Percentiles rank a stretch among this genome's conserved stretches.
These are phyloP conservation scores for Lepus townsendii DNA, from an alignment of 2,797 vertebrate species.

Conservation along the genomic window DNA sequence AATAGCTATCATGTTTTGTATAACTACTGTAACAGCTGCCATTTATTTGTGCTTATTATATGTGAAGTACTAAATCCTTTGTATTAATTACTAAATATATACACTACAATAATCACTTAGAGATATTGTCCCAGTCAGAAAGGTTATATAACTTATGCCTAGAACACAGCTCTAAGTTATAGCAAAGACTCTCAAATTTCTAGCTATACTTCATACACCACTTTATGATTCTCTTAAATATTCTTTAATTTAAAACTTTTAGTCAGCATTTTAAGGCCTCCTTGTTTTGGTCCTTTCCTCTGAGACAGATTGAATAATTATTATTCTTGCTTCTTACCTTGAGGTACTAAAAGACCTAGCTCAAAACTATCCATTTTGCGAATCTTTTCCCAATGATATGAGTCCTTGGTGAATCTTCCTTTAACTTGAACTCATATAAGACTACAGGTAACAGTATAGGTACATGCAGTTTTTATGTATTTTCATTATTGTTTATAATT, in stretches of 20 bases:
- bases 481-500: too few species aligned
- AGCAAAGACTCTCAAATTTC: slow-evolving; percentile 13
- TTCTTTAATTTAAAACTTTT: slow-evolving; percentile 25
- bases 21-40: not conserved
- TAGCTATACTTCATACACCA: not conserved
- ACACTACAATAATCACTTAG: not conserved
- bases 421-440: not conserved
- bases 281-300: slow-evolving; percentile 14
- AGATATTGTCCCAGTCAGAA: not conserved
- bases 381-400: not conserved
- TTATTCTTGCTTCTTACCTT: slow-evolving; percentile 35
- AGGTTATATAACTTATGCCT: not conserved
- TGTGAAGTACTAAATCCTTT: not conserved
- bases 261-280: not conserved
- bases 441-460: not conserved
- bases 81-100: slow-evolving; percentile 23
- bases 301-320: not conserved
- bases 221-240: not conserved
- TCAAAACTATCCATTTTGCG: not conserved
- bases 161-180: slow-evolving; percentile 32
- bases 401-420: not conserved
- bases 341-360: not conserved
- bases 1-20: slow-evolving; percentile 7
- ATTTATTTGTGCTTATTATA: slow-evolving; percentile 43
- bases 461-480: too few species aligned